These are phyloP conservation scores for Ariopsis seemanni DNA, from an alignment of 2,113 vertebrate species.

Conservation along the genomic window DNA sequence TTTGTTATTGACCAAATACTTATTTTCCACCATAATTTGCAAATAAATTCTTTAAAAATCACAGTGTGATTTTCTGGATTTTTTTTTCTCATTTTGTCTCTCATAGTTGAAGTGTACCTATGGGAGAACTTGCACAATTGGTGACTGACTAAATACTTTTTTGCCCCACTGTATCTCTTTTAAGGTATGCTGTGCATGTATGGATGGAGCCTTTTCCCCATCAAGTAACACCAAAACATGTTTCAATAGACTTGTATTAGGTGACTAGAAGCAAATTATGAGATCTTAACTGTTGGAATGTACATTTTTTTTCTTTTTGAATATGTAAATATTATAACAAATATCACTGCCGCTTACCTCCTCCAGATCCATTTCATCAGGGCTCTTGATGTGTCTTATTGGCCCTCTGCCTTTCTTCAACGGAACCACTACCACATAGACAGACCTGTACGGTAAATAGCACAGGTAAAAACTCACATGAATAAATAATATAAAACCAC, in stretches of 20 bases:
- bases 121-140: no score
- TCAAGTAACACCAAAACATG: background rate
- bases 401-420: slow-evolving; percentile 79
- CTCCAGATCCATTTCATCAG: slow-evolving; percentile 94
- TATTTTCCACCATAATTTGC: no score
- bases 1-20: no score
- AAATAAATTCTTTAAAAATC: no score
- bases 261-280: background rate
- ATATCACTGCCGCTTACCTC: slow-evolving; percentile 73
- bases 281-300: background rate
- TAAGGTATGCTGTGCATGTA: background rate
- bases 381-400: slow-evolving; percentile 81
- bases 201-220: background rate
- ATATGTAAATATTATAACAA: background rate
- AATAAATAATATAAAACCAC: slow-evolving; percentile 15
- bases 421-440: slow-evolving; percentile 91
- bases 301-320: background rate
- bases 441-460: slow-evolving; percentile 75
- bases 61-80: no score
- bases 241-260: background rate
- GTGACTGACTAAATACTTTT: no score
- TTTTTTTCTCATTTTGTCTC: no score
- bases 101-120: no score
- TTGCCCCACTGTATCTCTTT: no score
- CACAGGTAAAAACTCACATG: slow-evolving; percentile 5